Conservation (phyloP, 1,140 invertebrate genomes). For the Drosophila virilis region DNA sequence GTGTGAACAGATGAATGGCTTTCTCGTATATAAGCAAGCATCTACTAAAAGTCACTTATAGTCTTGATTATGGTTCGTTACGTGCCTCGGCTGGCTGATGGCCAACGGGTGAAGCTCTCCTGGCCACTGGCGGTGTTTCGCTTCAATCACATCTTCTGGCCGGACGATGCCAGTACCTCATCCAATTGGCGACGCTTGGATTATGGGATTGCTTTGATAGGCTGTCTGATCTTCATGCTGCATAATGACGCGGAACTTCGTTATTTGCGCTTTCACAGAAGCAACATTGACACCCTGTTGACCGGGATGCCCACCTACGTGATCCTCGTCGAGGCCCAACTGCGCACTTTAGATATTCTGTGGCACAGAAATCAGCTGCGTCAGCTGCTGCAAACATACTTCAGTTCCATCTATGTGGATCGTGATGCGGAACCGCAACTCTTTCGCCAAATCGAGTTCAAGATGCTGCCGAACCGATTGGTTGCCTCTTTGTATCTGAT, state of each 20-base stretch:
- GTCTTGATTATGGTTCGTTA: constrained; percentile 62
- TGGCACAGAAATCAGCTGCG: constrained; percentile 32
- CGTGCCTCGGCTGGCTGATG: constrained; percentile 64
- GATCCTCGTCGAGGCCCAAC: constrained; percentile 67
- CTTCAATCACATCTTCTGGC: constrained; percentile 71
- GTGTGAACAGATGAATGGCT: background rate
- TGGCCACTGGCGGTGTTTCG: constrained; percentile 66
- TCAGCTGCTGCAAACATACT: constrained; percentile 59
- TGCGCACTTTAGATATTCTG: constrained; percentile 47
- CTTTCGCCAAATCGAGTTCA: constrained; percentile 32
- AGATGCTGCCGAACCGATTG: constrained; percentile 48
- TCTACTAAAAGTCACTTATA: constrained; percentile 12
- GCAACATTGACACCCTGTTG: constrained; percentile 59
- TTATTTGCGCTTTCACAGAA: constrained; percentile 50
- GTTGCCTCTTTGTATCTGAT: constrained; percentile 55
- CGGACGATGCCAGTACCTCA: constrained; percentile 52
- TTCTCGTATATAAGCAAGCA: constrained; percentile 25
- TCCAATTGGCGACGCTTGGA: constrained; percentile 38
- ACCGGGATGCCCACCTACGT: constrained; percentile 73
- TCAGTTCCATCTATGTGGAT: constrained; percentile 67
- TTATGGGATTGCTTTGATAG: constrained; percentile 28
- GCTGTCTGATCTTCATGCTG: constrained; percentile 46
- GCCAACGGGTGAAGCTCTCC: constrained; percentile 54
- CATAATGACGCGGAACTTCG: constrained; percentile 72
- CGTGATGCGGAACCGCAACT: constrained; percentile 26